Evolutionary conservation across 2,888 invertebrate genomes (phyloP).

Genomic region (Agelastica alni): DNA sequence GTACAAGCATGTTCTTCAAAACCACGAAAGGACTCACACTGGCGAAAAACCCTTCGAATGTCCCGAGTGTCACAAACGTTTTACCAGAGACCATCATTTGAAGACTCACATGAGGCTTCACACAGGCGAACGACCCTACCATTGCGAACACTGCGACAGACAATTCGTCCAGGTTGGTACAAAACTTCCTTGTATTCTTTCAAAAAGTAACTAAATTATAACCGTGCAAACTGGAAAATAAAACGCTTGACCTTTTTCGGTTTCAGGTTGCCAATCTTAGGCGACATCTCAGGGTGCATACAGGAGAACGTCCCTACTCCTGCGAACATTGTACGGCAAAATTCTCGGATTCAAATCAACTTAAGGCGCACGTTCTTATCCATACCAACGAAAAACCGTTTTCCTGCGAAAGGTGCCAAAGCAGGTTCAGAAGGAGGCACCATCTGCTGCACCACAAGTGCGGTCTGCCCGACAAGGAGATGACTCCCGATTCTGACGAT

Average conservation of each 20-base stretch:
- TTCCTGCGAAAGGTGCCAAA: conserved; percentile 76
- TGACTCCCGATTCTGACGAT: conserved; percentile 46
- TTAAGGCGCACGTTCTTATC: conserved; percentile 86
- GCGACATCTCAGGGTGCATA: conserved; percentile 87
- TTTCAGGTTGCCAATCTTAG: conserved; percentile 84
- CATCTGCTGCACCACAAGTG: conserved; percentile 87
- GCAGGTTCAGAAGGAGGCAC: conserved; percentile 81
- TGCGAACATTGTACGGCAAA: conserved; percentile 84
- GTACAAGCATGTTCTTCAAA: conserved; percentile 92
- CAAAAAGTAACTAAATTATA: too few relatives aligned
- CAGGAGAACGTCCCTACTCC: conserved; percentile 87
- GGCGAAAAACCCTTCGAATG: conserved; percentile 95
- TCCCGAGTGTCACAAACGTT: conserved; percentile 86
- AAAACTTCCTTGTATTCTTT: too few relatives aligned
- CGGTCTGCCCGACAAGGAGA: conserved; percentile 54
- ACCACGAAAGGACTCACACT: conserved; percentile 92
- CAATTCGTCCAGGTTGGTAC: conserved; percentile 76
- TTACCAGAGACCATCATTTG: conserved; percentile 90
- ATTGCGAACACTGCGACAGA: conserved; percentile 88
- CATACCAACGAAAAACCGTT: conserved; percentile 92
- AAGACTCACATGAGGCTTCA: conserved; percentile 92
- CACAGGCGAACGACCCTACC: conserved; percentile 92
- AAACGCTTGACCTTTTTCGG: too few relatives aligned
- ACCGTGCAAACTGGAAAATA: too few relatives aligned
- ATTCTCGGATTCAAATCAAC: conserved; percentile 90